A percentile compares a stretch with the other conserved stretches of the same genome.
Evolutionary conservation across 2,797 vertebrate species (phyloP).

Genomic region (Triplophysa yarkandensis): DNA sequence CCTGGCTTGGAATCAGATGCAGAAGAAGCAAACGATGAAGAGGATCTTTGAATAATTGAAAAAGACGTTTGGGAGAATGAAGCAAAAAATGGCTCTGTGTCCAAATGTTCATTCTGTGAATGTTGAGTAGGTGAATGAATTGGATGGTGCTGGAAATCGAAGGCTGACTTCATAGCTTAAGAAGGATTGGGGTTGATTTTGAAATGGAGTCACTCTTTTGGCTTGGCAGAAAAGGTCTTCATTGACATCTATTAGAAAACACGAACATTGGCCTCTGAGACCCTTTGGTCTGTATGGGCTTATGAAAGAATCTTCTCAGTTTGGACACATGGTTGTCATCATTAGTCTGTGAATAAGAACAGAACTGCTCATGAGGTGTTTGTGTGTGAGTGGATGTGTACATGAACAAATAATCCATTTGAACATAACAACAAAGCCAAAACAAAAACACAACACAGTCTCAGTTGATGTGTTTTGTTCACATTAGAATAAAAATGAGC

Average conservation of each 20-base stretch:
- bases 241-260: slow-evolving; percentile 70
- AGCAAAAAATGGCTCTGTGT: slow-evolving; percentile 36
- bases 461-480: slow-evolving; percentile 14
- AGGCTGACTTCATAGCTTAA: slow-evolving; percentile 62
- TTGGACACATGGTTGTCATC: slow-evolving; percentile 60
- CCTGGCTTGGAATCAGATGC: slow-evolving; percentile 54
- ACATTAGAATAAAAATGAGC: slow-evolving; percentile 14
- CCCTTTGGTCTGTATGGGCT: slow-evolving; percentile 10
- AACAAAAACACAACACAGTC: neutral
- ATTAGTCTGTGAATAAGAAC: slow-evolving; percentile 67
- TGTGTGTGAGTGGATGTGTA: slow-evolving; percentile 15
- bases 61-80: neutral
- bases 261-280: slow-evolving; percentile 43
- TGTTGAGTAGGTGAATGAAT: slow-evolving; percentile 43
- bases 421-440: slow-evolving; percentile 10
- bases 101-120: slow-evolving; percentile 37
- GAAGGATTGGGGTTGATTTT: slow-evolving; percentile 62
- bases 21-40: slow-evolving; percentile 44
- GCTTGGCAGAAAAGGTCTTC: slow-evolving; percentile 68
- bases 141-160: slow-evolving; percentile 34
- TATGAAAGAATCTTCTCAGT: slow-evolving; percentile 35
- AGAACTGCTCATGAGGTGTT: slow-evolving; percentile 44
- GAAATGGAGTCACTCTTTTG: slow-evolving; percentile 68
- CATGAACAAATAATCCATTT: slow-evolving; percentile 14
- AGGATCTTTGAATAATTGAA: slow-evolving; percentile 66